Evolutionary conservation across 1,140 invertebrate genomes (phyloP).

Genomic region (Bemisia tabaci): DNA sequence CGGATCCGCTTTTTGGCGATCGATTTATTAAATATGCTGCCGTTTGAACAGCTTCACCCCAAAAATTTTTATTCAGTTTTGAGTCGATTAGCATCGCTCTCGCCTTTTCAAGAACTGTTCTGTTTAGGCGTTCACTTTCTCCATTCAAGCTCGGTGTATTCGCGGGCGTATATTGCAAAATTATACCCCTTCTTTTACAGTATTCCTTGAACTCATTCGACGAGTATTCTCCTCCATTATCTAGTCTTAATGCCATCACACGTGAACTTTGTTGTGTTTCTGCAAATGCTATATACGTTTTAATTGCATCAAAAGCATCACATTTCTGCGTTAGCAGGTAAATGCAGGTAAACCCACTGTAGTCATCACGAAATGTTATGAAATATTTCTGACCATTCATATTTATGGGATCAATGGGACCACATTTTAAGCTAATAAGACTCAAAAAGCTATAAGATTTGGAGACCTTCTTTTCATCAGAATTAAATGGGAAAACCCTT

Average conservation of each 20-base stretch:
- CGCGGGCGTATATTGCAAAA: conserved; percentile 20
- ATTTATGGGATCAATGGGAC: conserved; percentile 26
- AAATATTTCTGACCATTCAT: conserved; percentile 26
- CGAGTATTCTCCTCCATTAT: conserved; percentile 14
- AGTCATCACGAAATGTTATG: conserved; percentile 29
- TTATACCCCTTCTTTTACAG: conserved; percentile 22
- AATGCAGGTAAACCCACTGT: conserved; percentile 25
- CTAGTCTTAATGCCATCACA: background rate
- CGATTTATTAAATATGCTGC: conserved; percentile 33
- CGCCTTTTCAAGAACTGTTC: conserved; percentile 23
- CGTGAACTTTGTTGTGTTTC: conserved; percentile 25
- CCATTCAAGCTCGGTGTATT: conserved; percentile 29
- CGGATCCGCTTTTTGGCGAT: conserved; percentile 27
- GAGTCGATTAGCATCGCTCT: conserved; percentile 26
- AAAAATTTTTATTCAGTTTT: conserved; percentile 21
- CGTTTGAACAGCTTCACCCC: conserved; percentile 28
- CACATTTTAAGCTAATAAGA: no score
- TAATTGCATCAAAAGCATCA: conserved; percentile 27
- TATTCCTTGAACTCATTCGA: conserved; percentile 17
- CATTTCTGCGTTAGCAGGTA: conserved; percentile 30
- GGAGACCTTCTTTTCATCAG: no score
- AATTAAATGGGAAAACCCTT: no score
- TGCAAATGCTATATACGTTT: conserved; percentile 24
- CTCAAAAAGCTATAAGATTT: no score
- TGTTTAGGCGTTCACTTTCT: conserved; percentile 26